These are phyloP conservation scores for Lypha dubia DNA, from an alignment of 2,888 invertebrate genomes.

Conservation along the genomic window DNA sequence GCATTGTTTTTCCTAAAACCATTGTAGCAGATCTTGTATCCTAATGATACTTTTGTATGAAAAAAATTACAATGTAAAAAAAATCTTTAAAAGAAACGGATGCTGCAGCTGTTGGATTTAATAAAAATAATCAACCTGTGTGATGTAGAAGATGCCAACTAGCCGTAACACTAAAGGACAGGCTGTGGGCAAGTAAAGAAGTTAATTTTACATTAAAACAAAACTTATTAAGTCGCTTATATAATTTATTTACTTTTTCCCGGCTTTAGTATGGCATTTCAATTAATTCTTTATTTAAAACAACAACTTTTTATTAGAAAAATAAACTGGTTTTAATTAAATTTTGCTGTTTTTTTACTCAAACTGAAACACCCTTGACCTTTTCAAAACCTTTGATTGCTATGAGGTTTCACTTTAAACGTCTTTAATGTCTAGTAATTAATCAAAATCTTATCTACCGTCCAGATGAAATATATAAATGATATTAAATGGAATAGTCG, in stretches of 20 bases:
- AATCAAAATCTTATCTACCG: constrained; percentile 52
- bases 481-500: constrained; percentile 10
- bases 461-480: constrained; percentile 33
- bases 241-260: neutral
- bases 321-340: constrained; percentile 38
- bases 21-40: constrained; percentile 1
- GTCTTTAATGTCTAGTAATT: constrained; percentile 40
- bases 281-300: constrained; percentile 3
- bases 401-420: constrained; percentile 23
- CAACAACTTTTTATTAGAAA: neutral
- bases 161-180: neutral
- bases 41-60: constrained; percentile 7
- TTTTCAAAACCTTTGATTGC: constrained; percentile 20
- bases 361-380: constrained; percentile 57
- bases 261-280: neutral
- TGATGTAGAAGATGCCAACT: neutral
- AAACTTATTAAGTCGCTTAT: neutral
- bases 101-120: constrained; percentile 54
- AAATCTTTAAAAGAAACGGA: constrained; percentile 48
- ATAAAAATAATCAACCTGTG: constrained; percentile 56
- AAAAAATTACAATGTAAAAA: constrained; percentile 22
- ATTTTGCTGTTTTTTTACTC: constrained; percentile 15
- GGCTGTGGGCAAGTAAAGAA: neutral
- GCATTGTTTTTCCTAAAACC: constrained; percentile 19
- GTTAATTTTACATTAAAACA: neutral